Conservation (phyloP, 2,113 vertebrate species). For the Poecilia latipinna region DNA sequence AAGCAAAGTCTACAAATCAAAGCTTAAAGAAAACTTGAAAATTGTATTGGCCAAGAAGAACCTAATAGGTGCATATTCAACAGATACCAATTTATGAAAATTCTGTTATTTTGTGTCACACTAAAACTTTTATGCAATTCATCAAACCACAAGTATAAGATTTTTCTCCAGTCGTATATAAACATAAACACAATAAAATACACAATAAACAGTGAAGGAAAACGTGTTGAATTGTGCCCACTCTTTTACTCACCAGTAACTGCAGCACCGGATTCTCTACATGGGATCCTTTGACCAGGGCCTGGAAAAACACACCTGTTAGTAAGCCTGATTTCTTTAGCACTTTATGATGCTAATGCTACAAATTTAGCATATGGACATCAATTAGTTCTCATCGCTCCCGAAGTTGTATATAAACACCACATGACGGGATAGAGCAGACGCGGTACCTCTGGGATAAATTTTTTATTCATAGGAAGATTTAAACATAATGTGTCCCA, state of each 20-base stretch:
- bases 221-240: background rate
- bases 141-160: no score
- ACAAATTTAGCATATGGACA: background rate
- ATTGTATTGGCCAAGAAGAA: no score
- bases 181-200: background rate
- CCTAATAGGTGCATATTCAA: no score
- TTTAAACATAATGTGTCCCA: background rate
- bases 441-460: background rate
- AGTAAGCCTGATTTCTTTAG: constrained; percentile 2
- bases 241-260: constrained; percentile 64
- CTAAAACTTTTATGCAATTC: no score
- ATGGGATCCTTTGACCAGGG: constrained; percentile 32
- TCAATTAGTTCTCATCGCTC: background rate
- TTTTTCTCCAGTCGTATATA: background rate
- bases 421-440: background rate
- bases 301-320: constrained; percentile 49
- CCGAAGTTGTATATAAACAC: background rate
- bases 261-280: constrained; percentile 58
- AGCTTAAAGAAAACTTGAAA: background rate
- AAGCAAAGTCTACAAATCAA: background rate
- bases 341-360: constrained; percentile 7
- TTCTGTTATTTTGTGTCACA: no score
- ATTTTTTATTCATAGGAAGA: background rate
- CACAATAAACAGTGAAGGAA: background rate
- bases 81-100: no score